Conservation (phyloP, 2,113 vertebrate genomes). For the Hymenochirus boettgeri region DNA sequence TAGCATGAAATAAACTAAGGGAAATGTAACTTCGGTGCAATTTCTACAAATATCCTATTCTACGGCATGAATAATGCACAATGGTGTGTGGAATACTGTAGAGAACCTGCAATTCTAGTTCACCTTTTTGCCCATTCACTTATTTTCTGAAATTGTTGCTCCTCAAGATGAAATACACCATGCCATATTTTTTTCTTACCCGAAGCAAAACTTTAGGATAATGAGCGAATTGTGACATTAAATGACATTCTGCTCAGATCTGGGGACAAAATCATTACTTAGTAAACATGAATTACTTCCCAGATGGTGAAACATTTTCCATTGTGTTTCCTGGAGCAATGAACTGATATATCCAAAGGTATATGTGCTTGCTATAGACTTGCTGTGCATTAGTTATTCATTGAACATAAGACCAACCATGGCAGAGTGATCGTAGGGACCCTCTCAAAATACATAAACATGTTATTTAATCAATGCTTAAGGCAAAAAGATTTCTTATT, state of each 20-base stretch:
- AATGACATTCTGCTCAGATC: neutral
- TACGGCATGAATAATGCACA: no score
- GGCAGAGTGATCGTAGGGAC: conserved; percentile 2
- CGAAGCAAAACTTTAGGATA: neutral
- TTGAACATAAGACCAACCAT: conserved; percentile 13
- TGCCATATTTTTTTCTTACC: conserved; percentile 2
- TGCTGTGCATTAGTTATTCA: conserved; percentile 22
- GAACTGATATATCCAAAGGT: neutral
- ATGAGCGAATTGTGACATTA: neutral
- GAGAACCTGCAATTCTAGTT: no score
- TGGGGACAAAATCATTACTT: conserved; percentile 8
- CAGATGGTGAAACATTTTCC: conserved; percentile 15
- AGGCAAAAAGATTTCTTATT: no score
- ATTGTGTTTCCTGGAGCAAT: neutral
- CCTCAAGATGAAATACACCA: no score
- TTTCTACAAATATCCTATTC: no score
- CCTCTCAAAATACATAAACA: conserved; percentile 10
- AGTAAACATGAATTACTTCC: conserved; percentile 14
- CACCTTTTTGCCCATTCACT: no score
- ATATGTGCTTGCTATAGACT: conserved; percentile 2
- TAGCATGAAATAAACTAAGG: no score
- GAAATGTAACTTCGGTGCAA: no score
- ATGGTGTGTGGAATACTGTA: no score
- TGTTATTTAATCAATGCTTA: no score
- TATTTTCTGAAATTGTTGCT: no score